Evolutionary conservation across 2,113 vertebrate species (phyloP).

Genomic region (Grantiella picta): DNA sequence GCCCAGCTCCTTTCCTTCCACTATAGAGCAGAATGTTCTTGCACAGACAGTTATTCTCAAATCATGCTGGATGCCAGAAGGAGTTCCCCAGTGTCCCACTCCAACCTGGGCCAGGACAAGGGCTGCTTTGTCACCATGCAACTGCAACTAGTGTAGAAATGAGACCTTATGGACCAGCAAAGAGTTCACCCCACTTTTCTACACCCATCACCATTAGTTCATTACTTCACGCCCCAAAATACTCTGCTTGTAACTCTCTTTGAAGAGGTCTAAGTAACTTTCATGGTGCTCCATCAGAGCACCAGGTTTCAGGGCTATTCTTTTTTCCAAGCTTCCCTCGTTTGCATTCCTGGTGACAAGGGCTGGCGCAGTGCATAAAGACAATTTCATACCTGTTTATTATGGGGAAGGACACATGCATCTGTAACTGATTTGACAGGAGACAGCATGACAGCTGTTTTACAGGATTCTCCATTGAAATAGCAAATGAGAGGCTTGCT

Average conservation of each 20-base stretch:
- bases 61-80: neutral
- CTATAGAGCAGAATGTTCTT: neutral
- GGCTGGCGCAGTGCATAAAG: neutral
- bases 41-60: neutral
- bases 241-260: neutral
- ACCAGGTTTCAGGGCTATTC: neutral
- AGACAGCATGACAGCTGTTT: constrained; percentile 50
- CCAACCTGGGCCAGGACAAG: neutral
- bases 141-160: neutral
- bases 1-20: neutral
- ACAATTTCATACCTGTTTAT: constrained; percentile 59
- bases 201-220: neutral
- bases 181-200: neutral
- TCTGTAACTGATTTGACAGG: constrained; percentile 51
- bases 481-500: neutral
- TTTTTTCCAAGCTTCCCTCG: neutral
- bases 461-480: constrained; percentile 35
- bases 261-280: neutral
- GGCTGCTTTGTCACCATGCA: neutral
- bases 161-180: neutral
- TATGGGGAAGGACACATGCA: neutral
- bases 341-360: neutral
- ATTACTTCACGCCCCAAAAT: neutral
- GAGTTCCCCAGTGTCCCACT: neutral
- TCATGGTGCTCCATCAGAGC: neutral